phyloP scores from a whole-genome alignment of 2,113 vertebrate genomes.

The Genyomyrus donnyi region DNA sequence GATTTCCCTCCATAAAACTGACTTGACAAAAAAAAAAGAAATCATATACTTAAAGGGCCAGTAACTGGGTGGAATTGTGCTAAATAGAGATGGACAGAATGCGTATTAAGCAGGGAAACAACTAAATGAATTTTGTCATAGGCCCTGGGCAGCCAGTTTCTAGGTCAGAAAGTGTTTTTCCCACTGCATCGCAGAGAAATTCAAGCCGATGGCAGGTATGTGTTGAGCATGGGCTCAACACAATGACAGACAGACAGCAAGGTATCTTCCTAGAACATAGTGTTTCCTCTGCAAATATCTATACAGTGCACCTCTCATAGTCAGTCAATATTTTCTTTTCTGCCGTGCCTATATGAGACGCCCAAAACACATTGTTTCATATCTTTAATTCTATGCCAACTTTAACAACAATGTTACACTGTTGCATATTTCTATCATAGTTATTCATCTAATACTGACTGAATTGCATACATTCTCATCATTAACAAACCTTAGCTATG shows the following conservation, averaged over 20 bases:
- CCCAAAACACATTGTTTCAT: background rate
- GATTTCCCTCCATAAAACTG: too few relatives aligned
- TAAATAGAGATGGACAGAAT: background rate
- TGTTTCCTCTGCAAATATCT: background rate
- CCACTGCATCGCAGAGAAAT: background rate
- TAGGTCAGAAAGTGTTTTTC: background rate
- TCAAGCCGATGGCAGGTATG: background rate
- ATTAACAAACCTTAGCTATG: background rate
- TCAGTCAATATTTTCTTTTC: background rate
- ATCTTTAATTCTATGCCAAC: background rate
- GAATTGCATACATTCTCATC: background rate
- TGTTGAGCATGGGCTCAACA: background rate
- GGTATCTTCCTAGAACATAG: background rate
- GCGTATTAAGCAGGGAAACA: background rate
- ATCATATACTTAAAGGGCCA: too few relatives aligned
- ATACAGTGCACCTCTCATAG: background rate
- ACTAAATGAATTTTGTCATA: background rate
- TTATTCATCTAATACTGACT: background rate
- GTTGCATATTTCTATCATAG: background rate
- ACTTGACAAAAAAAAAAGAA: too few relatives aligned
- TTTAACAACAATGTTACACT: background rate
- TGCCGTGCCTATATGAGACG: background rate
- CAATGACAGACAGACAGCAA: background rate
- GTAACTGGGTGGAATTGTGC: background rate
- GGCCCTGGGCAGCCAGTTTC: background rate